Evolutionary conservation across 2,888 invertebrate genomes (phyloP).

Genomic region (Tortrix viridana): DNA sequence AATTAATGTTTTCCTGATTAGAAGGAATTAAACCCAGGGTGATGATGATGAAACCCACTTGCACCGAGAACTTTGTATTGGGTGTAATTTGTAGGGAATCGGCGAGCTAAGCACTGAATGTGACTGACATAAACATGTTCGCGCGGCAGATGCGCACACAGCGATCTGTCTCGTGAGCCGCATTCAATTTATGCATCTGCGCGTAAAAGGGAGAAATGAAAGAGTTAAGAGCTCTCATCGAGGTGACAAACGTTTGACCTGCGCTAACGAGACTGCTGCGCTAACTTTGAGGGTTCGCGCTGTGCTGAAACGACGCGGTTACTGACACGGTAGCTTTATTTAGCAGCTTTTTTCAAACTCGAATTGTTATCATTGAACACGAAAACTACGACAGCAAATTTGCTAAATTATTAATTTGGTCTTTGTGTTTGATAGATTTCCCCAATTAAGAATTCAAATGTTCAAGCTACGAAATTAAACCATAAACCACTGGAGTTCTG

Average conservation of each 20-base stretch:
- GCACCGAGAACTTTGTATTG: too few relatives aligned
- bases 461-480: slow-evolving; percentile 5
- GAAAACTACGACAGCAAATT: too few relatives aligned
- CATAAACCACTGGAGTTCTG: background rate
- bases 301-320: background rate
- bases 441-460: background rate
- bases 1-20: too few relatives aligned
- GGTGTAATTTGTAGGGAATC: too few relatives aligned
- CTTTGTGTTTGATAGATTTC: background rate
- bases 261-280: slow-evolving; percentile 57
- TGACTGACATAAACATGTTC: background rate
- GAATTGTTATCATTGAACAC: too few relatives aligned
- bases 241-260: slow-evolving; percentile 53
- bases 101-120: too few relatives aligned
- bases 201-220: slow-evolving; percentile 36
- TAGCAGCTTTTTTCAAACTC: too few relatives aligned
- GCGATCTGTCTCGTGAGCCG: slow-evolving; percentile 49
- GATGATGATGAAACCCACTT: too few relatives aligned
- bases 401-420: background rate
- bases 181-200: slow-evolving; percentile 59
- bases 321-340: too few relatives aligned
- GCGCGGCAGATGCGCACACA: slow-evolving; percentile 43
- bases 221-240: slow-evolving; percentile 43
- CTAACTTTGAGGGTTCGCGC: slow-evolving; percentile 45
- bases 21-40: too few relatives aligned